These are phyloP conservation scores for Sylvilagus bachmani DNA, from an alignment of 2,113 vertebrate genomes.

Conservation along the genomic window DNA sequence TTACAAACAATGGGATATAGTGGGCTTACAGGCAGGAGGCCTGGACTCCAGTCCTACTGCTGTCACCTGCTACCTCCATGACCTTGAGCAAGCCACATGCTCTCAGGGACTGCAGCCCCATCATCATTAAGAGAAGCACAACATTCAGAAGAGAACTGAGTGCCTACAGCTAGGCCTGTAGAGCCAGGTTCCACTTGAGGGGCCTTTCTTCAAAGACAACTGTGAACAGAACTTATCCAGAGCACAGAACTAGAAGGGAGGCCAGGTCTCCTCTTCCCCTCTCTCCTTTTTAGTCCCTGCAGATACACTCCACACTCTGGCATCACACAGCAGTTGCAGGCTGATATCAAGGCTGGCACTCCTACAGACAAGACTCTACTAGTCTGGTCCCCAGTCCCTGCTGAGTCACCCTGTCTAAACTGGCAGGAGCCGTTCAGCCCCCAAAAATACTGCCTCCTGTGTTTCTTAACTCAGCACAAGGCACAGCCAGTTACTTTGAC, in stretches of 20 bases:
- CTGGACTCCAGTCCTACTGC: neutral
- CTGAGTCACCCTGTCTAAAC: neutral
- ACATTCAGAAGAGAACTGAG: neutral
- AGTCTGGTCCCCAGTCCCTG: neutral
- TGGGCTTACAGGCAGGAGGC: neutral
- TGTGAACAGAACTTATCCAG: neutral
- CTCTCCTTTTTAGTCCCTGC: neutral
- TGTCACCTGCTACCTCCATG: slow-evolving; percentile 25
- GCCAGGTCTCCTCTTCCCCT: neutral
- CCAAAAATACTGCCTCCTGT: neutral
- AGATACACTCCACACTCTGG: neutral
- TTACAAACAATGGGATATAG: neutral
- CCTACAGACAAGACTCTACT: neutral
- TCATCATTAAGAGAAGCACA: slow-evolving; percentile 23
- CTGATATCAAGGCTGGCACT: neutral
- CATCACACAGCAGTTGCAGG: neutral
- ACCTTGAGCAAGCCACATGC: slow-evolving; percentile 67
- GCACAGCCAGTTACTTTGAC: neutral
- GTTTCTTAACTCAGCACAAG: neutral
- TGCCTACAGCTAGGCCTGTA: neutral
- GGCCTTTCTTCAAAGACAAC: neutral
- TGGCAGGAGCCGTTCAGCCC: neutral
- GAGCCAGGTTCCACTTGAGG: neutral
- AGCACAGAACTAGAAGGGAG: neutral
- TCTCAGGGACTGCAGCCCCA: slow-evolving; percentile 36